These are phyloP conservation scores for Leptura quadrifasciata DNA, from an alignment of 2,888 invertebrate species.

Conservation along the genomic window DNA sequence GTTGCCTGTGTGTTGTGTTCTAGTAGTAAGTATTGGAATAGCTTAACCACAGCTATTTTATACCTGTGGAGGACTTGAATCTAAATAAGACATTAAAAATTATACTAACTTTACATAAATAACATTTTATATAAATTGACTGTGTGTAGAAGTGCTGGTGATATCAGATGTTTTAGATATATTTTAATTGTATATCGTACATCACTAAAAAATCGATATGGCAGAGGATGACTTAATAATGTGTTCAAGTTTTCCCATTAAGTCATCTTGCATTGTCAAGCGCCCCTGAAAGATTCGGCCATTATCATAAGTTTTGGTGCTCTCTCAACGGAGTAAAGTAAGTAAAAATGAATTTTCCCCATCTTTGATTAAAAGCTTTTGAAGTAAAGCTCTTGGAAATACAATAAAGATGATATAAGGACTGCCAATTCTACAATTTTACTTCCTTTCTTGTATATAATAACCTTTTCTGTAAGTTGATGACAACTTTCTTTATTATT, in stretches of 20 bases:
- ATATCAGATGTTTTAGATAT: too few species aligned
- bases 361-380: conserved; percentile 1
- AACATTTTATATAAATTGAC: too few species aligned
- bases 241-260: background rate
- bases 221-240: background rate
- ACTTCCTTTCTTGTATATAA: conserved; percentile 7
- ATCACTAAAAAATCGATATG: background rate
- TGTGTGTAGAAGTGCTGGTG: too few species aligned
- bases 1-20: too few species aligned
- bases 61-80: too few species aligned
- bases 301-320: background rate
- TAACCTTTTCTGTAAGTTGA: background rate
- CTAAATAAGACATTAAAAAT: too few species aligned
- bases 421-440: conserved; percentile 7
- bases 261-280: background rate
- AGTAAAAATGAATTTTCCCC: conserved; percentile 1
- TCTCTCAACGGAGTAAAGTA: background rate
- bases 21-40: too few species aligned
- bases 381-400: conserved; percentile 4
- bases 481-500: conserved; percentile 4
- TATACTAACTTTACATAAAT: too few species aligned
- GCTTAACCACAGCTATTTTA: too few species aligned
- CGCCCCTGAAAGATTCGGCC: background rate
- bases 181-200: background rate
- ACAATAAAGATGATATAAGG: conserved; percentile 7